Percentiles rank a stretch among this genome's conserved stretches.
Evolutionary conservation across 2,113 vertebrate species (phyloP).

Genomic region (Colius striatus): DNA sequence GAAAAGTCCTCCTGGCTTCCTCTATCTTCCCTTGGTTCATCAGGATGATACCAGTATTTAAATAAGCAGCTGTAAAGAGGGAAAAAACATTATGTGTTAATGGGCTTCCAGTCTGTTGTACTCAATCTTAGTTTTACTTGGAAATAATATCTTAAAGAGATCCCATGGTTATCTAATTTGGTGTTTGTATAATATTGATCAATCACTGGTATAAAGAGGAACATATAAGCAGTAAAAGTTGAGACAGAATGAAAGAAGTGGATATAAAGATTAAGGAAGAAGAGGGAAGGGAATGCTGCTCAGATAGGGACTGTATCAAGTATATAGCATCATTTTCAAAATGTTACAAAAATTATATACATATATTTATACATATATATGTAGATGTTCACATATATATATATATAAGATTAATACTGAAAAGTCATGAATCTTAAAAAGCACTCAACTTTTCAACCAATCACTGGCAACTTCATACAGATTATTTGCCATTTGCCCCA

Average conservation of each 20-base stretch:
- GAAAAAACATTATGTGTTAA: neutral
- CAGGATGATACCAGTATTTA: constrained; percentile 97
- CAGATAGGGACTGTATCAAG: neutral
- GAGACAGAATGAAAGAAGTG: neutral
- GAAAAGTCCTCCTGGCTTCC: constrained; percentile 91
- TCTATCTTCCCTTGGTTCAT: constrained; percentile 96
- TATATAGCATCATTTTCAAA: neutral
- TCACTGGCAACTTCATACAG: neutral
- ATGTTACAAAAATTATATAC: neutral
- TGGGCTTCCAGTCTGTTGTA: neutral
- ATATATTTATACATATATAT: neutral
- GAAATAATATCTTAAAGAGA: neutral
- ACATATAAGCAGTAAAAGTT: neutral
- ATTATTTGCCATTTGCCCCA: neutral
- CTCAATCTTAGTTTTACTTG: neutral
- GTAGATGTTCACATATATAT: neutral
- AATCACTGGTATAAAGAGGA: neutral
- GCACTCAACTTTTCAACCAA: neutral
- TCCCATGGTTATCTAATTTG: neutral
- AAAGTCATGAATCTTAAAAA: neutral
- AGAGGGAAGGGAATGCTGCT: neutral
- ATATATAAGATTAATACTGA: neutral
- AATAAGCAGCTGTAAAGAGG: constrained; percentile 88
- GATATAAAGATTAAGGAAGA: neutral
- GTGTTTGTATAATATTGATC: neutral